phyloP scores from a whole-genome alignment of 2,113 vertebrate genomes.

The Clarias magur region DNA sequence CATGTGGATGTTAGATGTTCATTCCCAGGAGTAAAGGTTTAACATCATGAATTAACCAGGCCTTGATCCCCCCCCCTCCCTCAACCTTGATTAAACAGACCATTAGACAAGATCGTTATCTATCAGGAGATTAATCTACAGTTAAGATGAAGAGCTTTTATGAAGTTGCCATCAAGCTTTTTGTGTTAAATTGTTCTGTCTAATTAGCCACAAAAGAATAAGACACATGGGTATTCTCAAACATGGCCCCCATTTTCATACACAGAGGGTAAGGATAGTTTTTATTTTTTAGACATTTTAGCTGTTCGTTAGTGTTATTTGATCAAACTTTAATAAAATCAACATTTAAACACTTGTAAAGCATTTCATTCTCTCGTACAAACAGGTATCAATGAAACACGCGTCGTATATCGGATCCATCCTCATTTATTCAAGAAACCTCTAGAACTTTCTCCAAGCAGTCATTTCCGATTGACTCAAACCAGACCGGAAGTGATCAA shows the following conservation, averaged over 20 bases:
- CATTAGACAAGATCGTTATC: background rate
- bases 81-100: background rate
- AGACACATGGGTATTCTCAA: background rate
- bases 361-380: background rate
- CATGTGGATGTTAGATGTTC: background rate
- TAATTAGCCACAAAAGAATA: background rate
- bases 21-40: background rate
- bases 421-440: background rate
- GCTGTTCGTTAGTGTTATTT: background rate
- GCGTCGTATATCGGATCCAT: background rate
- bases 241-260: background rate
- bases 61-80: no score
- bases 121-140: background rate
- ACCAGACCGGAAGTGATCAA: background rate
- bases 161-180: background rate
- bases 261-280: no score
- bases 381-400: background rate
- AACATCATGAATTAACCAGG: background rate
- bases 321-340: background rate
- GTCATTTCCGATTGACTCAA: background rate
- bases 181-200: background rate
- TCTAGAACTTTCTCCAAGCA: background rate
- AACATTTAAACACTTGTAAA: no score
- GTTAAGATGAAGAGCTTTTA: background rate
- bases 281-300: background rate